Percentiles rank a stretch among this genome's conserved stretches.
Evolutionary conservation across 2,797 vertebrate species (phyloP).

Genomic region (Acanthurus lineatus): DNA sequence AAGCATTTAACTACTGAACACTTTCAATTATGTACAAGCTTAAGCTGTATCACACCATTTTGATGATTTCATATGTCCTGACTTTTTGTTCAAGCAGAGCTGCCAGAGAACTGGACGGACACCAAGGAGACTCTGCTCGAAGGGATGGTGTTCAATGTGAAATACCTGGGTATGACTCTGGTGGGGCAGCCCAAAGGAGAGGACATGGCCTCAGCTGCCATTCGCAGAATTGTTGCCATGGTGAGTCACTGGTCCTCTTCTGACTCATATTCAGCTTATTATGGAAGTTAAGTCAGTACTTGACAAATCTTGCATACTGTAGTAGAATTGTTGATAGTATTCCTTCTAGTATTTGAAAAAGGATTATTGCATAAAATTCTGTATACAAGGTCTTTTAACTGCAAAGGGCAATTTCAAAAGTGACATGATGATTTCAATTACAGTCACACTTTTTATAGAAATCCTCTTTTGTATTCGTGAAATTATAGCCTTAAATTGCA

Average conservation of each 20-base stretch:
- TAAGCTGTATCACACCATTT: neutral
- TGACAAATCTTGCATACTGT: neutral
- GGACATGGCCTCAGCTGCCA: conserved; percentile 93
- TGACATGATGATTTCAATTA: conserved; percentile 54
- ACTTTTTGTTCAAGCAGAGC: conserved; percentile 78
- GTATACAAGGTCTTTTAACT: neutral
- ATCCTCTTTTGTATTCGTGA: conserved; percentile 36
- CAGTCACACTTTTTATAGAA: conserved; percentile 59
- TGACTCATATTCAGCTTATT: conserved; percentile 1
- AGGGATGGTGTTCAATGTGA: conserved; percentile 92
- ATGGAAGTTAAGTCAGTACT: neutral
- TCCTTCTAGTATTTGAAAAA: too few species aligned
- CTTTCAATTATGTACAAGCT: neutral
- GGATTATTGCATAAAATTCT: neutral
- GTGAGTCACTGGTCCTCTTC: conserved; percentile 79
- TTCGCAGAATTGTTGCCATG: conserved; percentile 90
- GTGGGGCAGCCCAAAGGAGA: conserved; percentile 95
- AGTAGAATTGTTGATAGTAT: neutral
- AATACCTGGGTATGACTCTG: conserved; percentile 95
- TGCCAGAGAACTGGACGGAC: conserved; percentile 93
- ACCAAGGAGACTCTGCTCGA: conserved; percentile 92
- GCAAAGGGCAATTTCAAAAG: conserved; percentile 1
- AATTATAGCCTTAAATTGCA: conserved; percentile 45
- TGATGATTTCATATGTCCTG: neutral
- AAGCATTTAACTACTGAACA: neutral